These are phyloP conservation scores for Euclidia mi DNA, from an alignment of 2,888 invertebrate species.

Conservation along the genomic window DNA sequence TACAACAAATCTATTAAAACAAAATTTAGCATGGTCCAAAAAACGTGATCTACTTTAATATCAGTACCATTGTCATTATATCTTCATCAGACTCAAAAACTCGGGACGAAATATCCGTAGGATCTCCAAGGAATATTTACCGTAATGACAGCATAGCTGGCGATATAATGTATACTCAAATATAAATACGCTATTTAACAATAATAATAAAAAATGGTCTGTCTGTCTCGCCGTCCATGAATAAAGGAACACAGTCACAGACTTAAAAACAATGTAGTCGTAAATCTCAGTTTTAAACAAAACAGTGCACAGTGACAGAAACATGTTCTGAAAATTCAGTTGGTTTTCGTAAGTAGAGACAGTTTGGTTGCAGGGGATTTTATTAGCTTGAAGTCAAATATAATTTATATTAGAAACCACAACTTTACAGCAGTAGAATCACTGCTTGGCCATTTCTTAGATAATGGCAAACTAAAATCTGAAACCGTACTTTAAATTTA, in stretches of 20 bases:
- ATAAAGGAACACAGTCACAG: conserved; percentile 38
- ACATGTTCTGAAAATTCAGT: conserved; percentile 27
- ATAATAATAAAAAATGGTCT: conserved; percentile 32
- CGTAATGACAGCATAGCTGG: background rate
- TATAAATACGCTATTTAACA: conserved; percentile 14
- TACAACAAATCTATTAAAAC: too few species aligned
- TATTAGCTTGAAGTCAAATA: too few species aligned
- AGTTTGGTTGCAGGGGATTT: too few species aligned
- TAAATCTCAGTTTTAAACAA: conserved; percentile 50
- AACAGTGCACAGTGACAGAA: conserved; percentile 28
- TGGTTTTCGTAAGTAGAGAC: background rate
- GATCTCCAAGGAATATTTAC: background rate
- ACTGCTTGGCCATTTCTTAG: too few species aligned
- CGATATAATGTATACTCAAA: background rate
- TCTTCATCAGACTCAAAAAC: background rate
- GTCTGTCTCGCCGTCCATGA: conserved; percentile 35
- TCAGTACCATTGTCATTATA: too few species aligned
- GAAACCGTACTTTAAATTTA: too few species aligned
- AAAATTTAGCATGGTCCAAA: too few species aligned
- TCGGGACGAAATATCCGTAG: background rate
- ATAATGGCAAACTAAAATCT: too few species aligned
- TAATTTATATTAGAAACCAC: too few species aligned
- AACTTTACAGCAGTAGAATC: too few species aligned
- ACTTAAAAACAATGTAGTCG: conserved; percentile 43
- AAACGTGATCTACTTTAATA: too few species aligned